phyloP scores from a whole-genome alignment of 2,797 vertebrate genomes.

The Coreius guichenoti region DNA sequence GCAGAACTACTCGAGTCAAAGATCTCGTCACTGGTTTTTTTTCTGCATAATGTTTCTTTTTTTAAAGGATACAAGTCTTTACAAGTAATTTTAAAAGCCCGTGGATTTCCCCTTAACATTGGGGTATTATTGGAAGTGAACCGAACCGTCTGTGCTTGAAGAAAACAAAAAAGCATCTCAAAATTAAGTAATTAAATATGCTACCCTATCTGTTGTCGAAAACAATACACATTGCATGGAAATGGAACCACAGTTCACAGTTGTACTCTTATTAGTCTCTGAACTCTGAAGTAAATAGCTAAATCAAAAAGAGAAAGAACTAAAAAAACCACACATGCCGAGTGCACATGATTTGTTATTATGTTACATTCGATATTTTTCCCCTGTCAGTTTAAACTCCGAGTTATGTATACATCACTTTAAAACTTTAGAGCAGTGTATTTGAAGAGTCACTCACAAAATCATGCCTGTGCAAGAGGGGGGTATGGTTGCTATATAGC shows the following conservation, averaged over 20 bases:
- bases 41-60: neutral
- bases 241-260: constrained; percentile 40
- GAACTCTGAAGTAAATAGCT: constrained; percentile 32
- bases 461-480: constrained; percentile 49
- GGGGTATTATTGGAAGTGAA: constrained; percentile 19
- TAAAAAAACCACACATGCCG: constrained; percentile 47
- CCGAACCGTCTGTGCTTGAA: constrained; percentile 37
- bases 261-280: constrained; percentile 49
- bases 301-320: constrained; percentile 47
- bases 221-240: constrained; percentile 48
- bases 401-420: constrained; percentile 50
- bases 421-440: constrained; percentile 55
- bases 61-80: neutral
- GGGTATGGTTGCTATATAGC: constrained; percentile 51
- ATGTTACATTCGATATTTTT: constrained; percentile 53
- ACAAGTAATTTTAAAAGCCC: neutral
- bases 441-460: constrained; percentile 59
- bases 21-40: neutral
- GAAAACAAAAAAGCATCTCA: constrained; percentile 23
- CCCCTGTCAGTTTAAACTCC: constrained; percentile 48
- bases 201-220: constrained; percentile 50
- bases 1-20: neutral
- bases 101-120: constrained; percentile 1
- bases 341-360: constrained; percentile 51
- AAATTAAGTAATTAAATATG: constrained; percentile 57